A percentile compares a stretch with the other conserved stretches of the same genome.
These are phyloP conservation scores for Podarcis siculus DNA, from an alignment of 2,797 vertebrate species.

Conservation along the genomic window DNA sequence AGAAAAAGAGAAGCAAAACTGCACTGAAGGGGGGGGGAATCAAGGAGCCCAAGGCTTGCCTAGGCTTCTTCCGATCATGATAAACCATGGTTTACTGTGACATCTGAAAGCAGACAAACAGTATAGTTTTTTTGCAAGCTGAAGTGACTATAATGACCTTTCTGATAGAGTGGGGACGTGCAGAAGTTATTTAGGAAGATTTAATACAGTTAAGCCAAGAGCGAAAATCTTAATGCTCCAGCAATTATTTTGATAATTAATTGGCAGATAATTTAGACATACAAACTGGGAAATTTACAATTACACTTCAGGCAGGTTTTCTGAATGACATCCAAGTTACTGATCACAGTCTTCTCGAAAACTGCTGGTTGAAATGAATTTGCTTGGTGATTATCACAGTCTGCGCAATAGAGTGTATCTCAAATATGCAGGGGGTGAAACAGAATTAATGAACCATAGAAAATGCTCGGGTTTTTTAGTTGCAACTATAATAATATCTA, in stretches of 20 bases:
- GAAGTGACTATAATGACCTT: neutral
- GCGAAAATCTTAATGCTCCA: conserved; percentile 22
- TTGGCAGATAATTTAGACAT: conserved; percentile 49
- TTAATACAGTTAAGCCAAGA: conserved; percentile 17
- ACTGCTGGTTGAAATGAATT: conserved; percentile 27
- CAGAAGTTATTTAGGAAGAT: conserved; percentile 23
- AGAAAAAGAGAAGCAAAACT: neutral
- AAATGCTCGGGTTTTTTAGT: conserved; percentile 56
- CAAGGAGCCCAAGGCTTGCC: neutral
- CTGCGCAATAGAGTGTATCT: conserved; percentile 39
- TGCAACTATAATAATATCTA: conserved; percentile 57
- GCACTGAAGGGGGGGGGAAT: neutral
- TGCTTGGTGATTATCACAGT: conserved; percentile 40
- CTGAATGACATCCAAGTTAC: conserved; percentile 31
- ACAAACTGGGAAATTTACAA: conserved; percentile 54
- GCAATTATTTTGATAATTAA: conserved; percentile 41
- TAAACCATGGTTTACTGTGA: neutral
- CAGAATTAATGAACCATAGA: conserved; percentile 65
- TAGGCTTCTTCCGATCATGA: neutral
- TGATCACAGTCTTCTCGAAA: conserved; percentile 44
- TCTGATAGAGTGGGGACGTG: neutral
- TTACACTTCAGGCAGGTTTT: conserved; percentile 48
- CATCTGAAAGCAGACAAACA: neutral
- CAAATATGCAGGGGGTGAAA: conserved; percentile 57
- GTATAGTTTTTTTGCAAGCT: neutral